Conservation (phyloP, 2,113 vertebrate species). For the Caranx melampygus region DNA sequence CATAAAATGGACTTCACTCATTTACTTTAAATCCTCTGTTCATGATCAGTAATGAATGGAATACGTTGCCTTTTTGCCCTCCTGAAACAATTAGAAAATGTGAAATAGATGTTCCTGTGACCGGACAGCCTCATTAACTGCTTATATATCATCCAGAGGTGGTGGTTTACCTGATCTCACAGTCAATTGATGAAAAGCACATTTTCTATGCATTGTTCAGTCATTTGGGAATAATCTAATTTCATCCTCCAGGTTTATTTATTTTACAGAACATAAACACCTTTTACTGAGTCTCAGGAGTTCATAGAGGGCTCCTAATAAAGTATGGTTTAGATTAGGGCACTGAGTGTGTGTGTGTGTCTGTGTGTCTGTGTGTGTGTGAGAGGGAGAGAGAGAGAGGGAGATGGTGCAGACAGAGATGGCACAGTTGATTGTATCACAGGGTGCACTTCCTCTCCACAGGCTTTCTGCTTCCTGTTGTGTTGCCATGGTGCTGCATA, state of each 20-base stretch:
- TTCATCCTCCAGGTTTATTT: constrained; percentile 64
- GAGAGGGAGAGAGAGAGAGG: constrained; percentile 5
- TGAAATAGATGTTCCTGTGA: constrained; percentile 52
- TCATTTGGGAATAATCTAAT: constrained; percentile 62
- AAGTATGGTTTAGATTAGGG: constrained; percentile 72
- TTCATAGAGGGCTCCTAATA: constrained; percentile 68
- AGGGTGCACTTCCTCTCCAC: constrained; percentile 77
- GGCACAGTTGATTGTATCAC: constrained; percentile 66
- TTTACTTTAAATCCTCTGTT: constrained; percentile 8
- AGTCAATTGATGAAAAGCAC: constrained; percentile 50
- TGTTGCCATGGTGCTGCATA: constrained; percentile 81
- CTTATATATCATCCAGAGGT: constrained; percentile 50
- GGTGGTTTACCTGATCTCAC: constrained; percentile 43
- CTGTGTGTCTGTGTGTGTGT: not conserved
- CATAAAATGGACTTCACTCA: not conserved
- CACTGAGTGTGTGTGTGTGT: constrained; percentile 4
- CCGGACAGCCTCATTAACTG: constrained; percentile 51
- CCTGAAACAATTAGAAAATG: constrained; percentile 52
- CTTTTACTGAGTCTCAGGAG: constrained; percentile 69
- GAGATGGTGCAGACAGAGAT: constrained; percentile 44
- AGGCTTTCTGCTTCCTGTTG: constrained; percentile 82
- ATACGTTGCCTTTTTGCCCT: not conserved
- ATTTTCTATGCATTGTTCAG: constrained; percentile 20
- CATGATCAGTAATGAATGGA: not conserved
- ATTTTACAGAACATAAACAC: constrained; percentile 74